Evolutionary conservation across 2,888 invertebrate species (phyloP).

Genomic region (Lepidocyrtoides sp.): DNA sequence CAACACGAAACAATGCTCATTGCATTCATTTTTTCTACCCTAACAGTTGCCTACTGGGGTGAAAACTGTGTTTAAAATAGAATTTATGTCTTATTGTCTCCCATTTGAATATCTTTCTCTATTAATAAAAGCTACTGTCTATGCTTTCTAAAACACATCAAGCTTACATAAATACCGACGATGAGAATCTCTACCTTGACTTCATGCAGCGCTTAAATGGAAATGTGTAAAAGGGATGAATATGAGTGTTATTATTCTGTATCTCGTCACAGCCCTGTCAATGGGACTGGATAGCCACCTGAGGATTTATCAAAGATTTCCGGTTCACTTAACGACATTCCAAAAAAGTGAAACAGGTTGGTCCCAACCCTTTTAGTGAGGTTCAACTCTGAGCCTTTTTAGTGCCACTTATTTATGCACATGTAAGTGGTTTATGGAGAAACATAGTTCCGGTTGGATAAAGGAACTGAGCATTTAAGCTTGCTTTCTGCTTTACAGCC

Average conservation of each 20-base stretch:
- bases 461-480: slow-evolving; percentile 41
- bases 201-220: neutral
- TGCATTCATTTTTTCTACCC: neutral
- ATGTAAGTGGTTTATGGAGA: slow-evolving; percentile 85
- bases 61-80: neutral
- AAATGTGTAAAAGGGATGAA: neutral
- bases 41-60: neutral
- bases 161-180: neutral
- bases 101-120: neutral
- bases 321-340: slow-evolving; percentile 79
- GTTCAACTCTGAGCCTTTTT: slow-evolving; percentile 59
- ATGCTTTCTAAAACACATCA: neutral
- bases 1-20: neutral
- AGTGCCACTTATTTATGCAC: slow-evolving; percentile 84
- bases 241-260: neutral
- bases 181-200: neutral
- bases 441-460: slow-evolving; percentile 84
- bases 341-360: slow-evolving; percentile 71
- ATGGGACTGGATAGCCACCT: slow-evolving; percentile 82
- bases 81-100: neutral
- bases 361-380: slow-evolving; percentile 74
- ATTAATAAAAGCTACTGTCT: neutral
- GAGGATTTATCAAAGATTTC: slow-evolving; percentile 84
- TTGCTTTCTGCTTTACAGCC: neutral
- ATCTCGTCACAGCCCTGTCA: slow-evolving; percentile 35